A percentile compares a stretch with the other conserved stretches of the same genome.
phyloP scores from a whole-genome alignment of 2,113 vertebrate species.

The Coracopsis vasa region DNA sequence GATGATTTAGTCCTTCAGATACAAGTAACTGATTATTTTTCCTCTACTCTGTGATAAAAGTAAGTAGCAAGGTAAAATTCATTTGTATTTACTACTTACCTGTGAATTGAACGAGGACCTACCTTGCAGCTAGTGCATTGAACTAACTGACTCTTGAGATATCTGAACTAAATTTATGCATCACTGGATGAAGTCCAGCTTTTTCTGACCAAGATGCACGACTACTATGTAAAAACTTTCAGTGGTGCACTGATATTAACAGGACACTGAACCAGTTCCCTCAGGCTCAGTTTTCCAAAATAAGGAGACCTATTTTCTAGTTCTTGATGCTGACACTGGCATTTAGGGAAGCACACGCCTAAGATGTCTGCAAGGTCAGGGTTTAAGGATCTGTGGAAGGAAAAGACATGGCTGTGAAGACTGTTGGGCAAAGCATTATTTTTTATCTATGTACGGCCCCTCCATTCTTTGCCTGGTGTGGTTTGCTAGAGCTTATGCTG shows the following conservation, averaged over 20 bases:
- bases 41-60: not conserved
- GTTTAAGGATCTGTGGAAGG: not conserved
- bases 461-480: not conserved
- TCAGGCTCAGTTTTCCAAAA: not conserved
- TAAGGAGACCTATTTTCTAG: not conserved
- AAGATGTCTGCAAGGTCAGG: not conserved
- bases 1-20: not conserved
- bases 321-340: not conserved
- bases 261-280: not conserved
- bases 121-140: not conserved
- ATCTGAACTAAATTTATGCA: not conserved
- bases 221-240: not conserved
- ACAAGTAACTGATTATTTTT: not conserved
- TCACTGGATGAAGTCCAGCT: not conserved
- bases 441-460: rapidly evolving
- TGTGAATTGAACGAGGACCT: not conserved
- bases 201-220: not conserved
- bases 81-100: not conserved
- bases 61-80: not conserved
- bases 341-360: not conserved
- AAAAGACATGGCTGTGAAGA: not conserved
- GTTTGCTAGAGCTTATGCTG: not conserved
- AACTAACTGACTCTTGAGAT: not conserved
- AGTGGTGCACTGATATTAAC: not conserved
- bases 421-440: not conserved